phyloP scores from a whole-genome alignment of 2,888 invertebrate genomes.

The Sphecodes monilicornis region DNA sequence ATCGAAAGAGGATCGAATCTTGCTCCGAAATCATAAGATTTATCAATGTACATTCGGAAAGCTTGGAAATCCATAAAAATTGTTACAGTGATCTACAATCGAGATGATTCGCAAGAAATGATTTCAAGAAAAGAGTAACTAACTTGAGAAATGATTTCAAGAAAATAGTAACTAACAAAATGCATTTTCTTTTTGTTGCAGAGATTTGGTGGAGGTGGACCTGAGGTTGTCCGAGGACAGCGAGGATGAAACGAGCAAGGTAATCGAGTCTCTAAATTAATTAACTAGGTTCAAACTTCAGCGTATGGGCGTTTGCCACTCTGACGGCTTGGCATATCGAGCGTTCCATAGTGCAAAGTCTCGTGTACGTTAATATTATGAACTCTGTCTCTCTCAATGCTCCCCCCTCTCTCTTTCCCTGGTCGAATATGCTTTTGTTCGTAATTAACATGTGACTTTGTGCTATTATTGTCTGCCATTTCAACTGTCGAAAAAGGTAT shows the following conservation, averaged over 20 bases:
- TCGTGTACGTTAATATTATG: neutral
- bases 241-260: constrained; percentile 88
- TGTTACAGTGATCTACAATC: too few species aligned
- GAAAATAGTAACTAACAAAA: neutral
- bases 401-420: neutral
- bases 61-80: neutral
- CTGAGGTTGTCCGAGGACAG: constrained; percentile 91
- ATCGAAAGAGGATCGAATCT: too few species aligned
- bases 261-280: constrained; percentile 54
- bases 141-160: too few species aligned
- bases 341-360: neutral
- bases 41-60: neutral
- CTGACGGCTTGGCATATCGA: neutral
- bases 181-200: constrained; percentile 77
- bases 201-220: constrained; percentile 88
- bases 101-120: neutral
- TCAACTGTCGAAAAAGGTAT: neutral
- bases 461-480: neutral
- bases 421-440: neutral
- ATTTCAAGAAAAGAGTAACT: too few species aligned
- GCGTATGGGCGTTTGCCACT: neutral
- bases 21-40: too few species aligned
- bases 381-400: neutral
- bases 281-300: neutral
- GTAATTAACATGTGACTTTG: neutral